These are phyloP conservation scores for Hyles euphorbiae DNA, from an alignment of 1,140 invertebrate species.

Conservation along the genomic window DNA sequence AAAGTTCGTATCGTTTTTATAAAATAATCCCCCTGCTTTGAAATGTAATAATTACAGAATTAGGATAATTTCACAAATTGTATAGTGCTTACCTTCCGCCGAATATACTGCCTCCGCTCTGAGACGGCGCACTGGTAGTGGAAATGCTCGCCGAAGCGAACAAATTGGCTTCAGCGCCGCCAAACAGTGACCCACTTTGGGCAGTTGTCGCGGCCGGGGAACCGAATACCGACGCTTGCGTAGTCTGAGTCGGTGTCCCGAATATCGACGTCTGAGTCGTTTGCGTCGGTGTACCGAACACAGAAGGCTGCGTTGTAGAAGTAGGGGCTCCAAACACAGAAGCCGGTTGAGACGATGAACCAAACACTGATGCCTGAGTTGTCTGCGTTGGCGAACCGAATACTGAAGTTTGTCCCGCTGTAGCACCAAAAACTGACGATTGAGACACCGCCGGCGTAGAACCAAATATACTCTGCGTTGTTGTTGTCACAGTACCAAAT, in stretches of 20 bases:
- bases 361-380: conserved; percentile 35
- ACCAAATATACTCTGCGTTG: conserved; percentile 19
- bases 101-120: conserved; percentile 48
- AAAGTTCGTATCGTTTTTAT: no score
- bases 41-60: no score
- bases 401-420: conserved; percentile 1
- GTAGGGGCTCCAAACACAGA: conserved; percentile 27
- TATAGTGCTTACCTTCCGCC: conserved; percentile 40
- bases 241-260: conserved; percentile 25
- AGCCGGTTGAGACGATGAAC: conserved; percentile 21
- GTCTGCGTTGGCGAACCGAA: conserved; percentile 5
- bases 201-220: conserved; percentile 27
- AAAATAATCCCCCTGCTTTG: no score
- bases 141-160: conserved; percentile 60
- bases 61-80: not conserved
- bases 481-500: conserved; percentile 26
- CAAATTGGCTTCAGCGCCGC: conserved; percentile 41
- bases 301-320: conserved; percentile 22
- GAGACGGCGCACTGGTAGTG: conserved; percentile 45
- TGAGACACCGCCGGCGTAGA: conserved; percentile 22
- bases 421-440: conserved; percentile 20
- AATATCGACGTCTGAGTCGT: conserved; percentile 36
- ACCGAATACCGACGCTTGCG: conserved; percentile 34
- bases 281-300: conserved; percentile 23
- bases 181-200: conserved; percentile 45